Evolutionary conservation across 2,113 vertebrate species (phyloP).

Genomic region (Pelusios castaneus): DNA sequence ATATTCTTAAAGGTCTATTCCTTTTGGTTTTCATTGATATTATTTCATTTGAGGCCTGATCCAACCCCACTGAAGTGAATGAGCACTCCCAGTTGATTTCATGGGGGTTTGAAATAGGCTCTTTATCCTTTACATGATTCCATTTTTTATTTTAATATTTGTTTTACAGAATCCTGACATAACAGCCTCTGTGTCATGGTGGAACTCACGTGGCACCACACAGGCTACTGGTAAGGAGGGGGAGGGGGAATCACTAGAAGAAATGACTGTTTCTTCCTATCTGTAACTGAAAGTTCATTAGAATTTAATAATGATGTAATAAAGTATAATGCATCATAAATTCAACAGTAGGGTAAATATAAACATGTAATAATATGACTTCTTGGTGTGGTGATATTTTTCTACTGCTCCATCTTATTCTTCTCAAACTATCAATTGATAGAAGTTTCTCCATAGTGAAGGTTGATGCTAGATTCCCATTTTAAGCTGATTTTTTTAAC

Average conservation of each 20-base stretch:
- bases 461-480: not conserved
- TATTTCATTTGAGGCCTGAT: not conserved
- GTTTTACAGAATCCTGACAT: not conserved
- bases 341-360: fast-evolving
- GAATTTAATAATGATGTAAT: too few species aligned
- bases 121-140: not conserved
- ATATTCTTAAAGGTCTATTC: not conserved
- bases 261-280: not conserved
- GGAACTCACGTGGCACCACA: slow-evolving; percentile 23
- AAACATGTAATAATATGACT: not conserved
- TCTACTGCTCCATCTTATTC: not conserved
- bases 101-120: not conserved
- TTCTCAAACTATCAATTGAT: not conserved
- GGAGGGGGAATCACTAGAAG: not conserved
- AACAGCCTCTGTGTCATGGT: not conserved
- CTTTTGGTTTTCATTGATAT: not conserved
- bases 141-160: not conserved
- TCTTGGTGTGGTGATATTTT: not conserved
- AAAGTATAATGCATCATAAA: not conserved
- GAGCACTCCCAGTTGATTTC: not conserved
- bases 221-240: slow-evolving; percentile 35
- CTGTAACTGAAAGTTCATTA: not conserved
- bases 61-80: not conserved
- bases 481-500: not conserved
- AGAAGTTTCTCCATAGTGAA: not conserved